A percentile compares a stretch with the other conserved stretches of the same genome.
Evolutionary conservation across 2,888 invertebrate genomes (phyloP).

Genomic region (Polia nebulosa): DNA sequence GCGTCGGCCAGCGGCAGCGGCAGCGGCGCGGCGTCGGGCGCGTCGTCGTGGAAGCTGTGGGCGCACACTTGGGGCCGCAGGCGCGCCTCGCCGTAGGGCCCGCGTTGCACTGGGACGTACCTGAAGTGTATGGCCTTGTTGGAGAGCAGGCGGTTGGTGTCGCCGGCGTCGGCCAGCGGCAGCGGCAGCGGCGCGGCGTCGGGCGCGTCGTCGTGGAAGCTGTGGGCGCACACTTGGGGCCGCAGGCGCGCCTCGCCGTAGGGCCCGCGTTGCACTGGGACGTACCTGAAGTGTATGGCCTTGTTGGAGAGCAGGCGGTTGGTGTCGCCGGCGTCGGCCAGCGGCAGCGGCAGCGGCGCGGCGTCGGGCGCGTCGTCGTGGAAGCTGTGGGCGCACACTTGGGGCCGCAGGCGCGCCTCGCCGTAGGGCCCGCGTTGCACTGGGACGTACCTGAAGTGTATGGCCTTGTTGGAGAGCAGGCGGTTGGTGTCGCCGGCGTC

Average conservation of each 20-base stretch:
- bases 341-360: not conserved
- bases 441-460: slow-evolving; percentile 33
- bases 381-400: too few relatives aligned
- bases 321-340: not conserved
- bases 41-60: too few relatives aligned
- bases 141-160: not conserved
- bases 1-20: not conserved
- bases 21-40: not conserved
- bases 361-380: too few relatives aligned
- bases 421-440: too few relatives aligned
- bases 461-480: not conserved
- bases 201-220: too few relatives aligned
- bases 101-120: not conserved
- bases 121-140: not conserved
- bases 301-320: not conserved
- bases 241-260: too few relatives aligned
- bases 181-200: not conserved
- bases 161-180: not conserved
- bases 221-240: too few relatives aligned
- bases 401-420: too few relatives aligned
- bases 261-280: too few relatives aligned
- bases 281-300: not conserved
- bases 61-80: too few relatives aligned
- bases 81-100: too few relatives aligned
- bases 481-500: not conserved